Evolutionary conservation across 2,888 invertebrate genomes (phyloP).

Genomic region (Heliothis peltigera): DNA sequence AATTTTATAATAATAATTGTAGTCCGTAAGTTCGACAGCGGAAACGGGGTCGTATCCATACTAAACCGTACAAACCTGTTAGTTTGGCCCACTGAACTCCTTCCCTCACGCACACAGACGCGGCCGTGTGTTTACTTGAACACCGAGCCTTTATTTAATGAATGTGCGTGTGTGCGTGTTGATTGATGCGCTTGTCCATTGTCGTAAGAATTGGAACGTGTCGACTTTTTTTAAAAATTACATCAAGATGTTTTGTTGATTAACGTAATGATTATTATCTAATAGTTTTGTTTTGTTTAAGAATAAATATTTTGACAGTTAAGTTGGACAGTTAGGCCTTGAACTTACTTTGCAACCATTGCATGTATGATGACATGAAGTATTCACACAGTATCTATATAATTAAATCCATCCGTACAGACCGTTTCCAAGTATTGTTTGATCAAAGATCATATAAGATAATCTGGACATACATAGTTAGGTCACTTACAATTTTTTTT

Average conservation of each 20-base stretch:
- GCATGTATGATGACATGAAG: not conserved
- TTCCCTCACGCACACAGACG: slow-evolving; percentile 58
- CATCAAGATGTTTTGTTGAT: not conserved
- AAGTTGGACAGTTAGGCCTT: not conserved
- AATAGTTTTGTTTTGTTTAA: not conserved
- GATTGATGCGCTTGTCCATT: slow-evolving; percentile 63
- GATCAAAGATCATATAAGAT: slow-evolving; percentile 2
- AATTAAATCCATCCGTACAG: not conserved
- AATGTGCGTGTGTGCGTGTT: slow-evolving; percentile 62
- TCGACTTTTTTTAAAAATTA: slow-evolving; percentile 1
- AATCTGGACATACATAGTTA: not conserved
- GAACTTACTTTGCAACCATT: not conserved
- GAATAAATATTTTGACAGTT: not conserved
- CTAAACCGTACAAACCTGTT: slow-evolving; percentile 68
- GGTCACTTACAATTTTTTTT: too few relatives aligned
- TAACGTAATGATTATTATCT: not conserved
- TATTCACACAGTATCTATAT: not conserved
- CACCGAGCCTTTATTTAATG: slow-evolving; percentile 66
- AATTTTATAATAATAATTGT: slow-evolving; percentile 16
- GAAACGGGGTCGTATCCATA: slow-evolving; percentile 66
- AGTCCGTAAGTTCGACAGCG: slow-evolving; percentile 34
- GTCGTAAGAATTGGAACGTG: slow-evolving; percentile 34
- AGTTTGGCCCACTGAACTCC: slow-evolving; percentile 76
- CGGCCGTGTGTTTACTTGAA: slow-evolving; percentile 48
- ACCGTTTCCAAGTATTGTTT: slow-evolving; percentile 6